phyloP scores from a whole-genome alignment of 2,888 invertebrate genomes.

The Drosophila cyrtoloma region DNA sequence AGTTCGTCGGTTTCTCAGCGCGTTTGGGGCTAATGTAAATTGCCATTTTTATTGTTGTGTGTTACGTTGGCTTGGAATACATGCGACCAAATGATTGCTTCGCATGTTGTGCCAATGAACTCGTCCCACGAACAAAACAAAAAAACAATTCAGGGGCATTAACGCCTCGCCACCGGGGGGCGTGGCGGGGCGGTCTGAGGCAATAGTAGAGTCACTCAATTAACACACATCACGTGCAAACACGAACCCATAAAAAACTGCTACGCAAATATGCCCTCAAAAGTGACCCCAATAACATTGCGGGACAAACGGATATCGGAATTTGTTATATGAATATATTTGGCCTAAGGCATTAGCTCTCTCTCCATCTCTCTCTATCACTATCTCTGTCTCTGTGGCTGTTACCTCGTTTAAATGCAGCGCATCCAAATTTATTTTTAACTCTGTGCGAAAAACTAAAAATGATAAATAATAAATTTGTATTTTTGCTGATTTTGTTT shows the following conservation, averaged over 20 bases:
- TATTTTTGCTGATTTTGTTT: constrained; percentile 57
- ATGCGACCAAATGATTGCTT: constrained; percentile 67
- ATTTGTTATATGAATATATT: constrained; percentile 26
- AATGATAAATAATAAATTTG: constrained; percentile 67
- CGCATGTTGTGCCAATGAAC: constrained; percentile 76
- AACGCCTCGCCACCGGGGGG: constrained; percentile 27
- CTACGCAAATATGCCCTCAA: constrained; percentile 8
- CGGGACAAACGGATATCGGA: constrained; percentile 37
- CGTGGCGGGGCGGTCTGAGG: background rate
- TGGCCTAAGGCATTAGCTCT: constrained; percentile 15
- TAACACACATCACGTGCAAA: constrained; percentile 55
- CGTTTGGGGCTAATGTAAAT: constrained; percentile 63
- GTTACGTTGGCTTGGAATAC: constrained; percentile 17
- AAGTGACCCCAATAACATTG: constrained; percentile 42
- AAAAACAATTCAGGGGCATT: constrained; percentile 44
- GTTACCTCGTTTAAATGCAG: constrained; percentile 40
- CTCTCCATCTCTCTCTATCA: background rate
- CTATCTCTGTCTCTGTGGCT: background rate
- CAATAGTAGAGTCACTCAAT: constrained; percentile 39
- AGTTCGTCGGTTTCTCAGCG: constrained; percentile 11
- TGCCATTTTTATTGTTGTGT: constrained; percentile 51
- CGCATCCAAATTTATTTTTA: constrained; percentile 62
- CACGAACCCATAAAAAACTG: constrained; percentile 13
- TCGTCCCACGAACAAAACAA: constrained; percentile 26
- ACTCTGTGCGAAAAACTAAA: constrained; percentile 48